Evolutionary conservation across 2,888 invertebrate genomes (phyloP), one percentile per base, ranked within the genome.

Genomic region (Campoplex nolae): DNA sequence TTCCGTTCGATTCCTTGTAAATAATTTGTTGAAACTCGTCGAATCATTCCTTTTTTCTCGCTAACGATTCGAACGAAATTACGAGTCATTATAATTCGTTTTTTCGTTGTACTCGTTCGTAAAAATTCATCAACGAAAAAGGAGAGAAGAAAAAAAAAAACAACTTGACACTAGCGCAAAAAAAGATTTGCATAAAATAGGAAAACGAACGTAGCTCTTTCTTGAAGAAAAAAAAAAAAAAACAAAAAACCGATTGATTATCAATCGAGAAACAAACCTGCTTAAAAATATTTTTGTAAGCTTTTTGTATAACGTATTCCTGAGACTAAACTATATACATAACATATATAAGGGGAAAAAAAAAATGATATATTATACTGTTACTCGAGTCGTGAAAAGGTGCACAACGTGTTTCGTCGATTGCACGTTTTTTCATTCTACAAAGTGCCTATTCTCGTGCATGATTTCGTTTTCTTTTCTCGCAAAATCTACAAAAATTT

Each of bases 281-380:
- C 84, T 82, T 82, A 75, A 74, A 90, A 89, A 89, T 93, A 93
- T 93, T 93, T 93, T 92, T 92, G 81, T 93, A 93, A 91, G 89
- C 88, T 90, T 92, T 23, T 92, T 92, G 86, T 89, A 90, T 79
- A 75, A 75, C 62, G 79, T 87, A 84, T 87, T 89, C 73, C 73
- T 75, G 38, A 78, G 67, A 85, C 78, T 79, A 73, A 38, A 75
- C 56, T 58, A 73, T 76, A 51, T 80, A 38, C 67, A 28, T 67
- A 79, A 58, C 65, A 79, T 58, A 32, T 80, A 75, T 68, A 35
- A 28, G 65, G 23, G 23, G 23, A 23, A 23, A 23, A 23, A 7
- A 73, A 23, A 73, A n/a, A 56, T 32, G 23, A 65, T 56, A 45
- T 65, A 76, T 68, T 54, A 38, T 73, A 82, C 74, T 77, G 84